Percentiles rank a stretch among this genome's conserved stretches.
Conservation (phyloP, 2,888 invertebrate species). For the Eurytoma adleriae region DNA sequence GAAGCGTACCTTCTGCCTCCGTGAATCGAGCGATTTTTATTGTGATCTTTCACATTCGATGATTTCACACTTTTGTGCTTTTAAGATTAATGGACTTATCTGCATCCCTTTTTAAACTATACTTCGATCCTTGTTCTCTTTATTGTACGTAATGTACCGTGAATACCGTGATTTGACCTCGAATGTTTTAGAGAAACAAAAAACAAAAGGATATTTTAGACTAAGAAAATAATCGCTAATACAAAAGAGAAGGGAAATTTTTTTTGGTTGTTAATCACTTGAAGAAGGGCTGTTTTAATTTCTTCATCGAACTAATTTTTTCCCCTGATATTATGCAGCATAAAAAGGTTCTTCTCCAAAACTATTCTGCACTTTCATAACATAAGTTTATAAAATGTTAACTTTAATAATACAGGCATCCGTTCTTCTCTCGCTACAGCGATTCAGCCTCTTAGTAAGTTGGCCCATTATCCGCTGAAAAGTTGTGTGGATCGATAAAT, state of each 20-base stretch:
- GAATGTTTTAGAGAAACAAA: too few relatives aligned
- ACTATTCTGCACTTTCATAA: too few relatives aligned
- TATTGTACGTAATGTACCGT: background rate
- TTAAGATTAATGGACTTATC: background rate
- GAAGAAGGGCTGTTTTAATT: background rate
- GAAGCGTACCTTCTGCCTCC: background rate
- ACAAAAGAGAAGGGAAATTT: background rate
- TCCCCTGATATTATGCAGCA: too few relatives aligned
- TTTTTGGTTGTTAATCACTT: background rate
- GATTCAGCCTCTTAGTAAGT: background rate
- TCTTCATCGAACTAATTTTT: too few relatives aligned
- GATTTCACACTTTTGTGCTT: background rate
- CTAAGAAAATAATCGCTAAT: background rate
- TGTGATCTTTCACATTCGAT: constrained; percentile 16
- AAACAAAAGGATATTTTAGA: background rate
- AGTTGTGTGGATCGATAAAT: constrained; percentile 19
- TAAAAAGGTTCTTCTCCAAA: too few relatives aligned
- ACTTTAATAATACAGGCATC: too few relatives aligned
- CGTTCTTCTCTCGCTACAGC: background rate
- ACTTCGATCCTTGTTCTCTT: background rate
- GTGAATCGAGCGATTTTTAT: constrained; percentile 15
- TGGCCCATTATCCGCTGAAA: too few relatives aligned
- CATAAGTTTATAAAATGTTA: too few relatives aligned
- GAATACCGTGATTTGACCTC: too few relatives aligned
- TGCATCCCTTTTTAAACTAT: too few relatives aligned